Percentiles rank a stretch among this genome's conserved stretches.
phyloP scores from a whole-genome alignment of 2,113 vertebrate species.

The Ochotona curzoniae region DNA sequence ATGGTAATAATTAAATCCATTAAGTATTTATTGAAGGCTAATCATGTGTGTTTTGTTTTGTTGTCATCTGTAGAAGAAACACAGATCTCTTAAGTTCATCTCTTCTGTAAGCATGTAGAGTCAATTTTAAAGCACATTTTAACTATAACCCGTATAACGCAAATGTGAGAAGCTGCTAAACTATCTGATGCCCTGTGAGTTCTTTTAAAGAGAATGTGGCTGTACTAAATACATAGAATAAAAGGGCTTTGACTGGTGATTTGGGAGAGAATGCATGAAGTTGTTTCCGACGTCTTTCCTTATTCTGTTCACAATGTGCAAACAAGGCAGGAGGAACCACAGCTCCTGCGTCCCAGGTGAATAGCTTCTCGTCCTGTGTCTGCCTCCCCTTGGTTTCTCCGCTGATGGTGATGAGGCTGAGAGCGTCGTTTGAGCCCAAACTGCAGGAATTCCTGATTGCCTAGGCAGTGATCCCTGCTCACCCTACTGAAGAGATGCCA shows the following conservation, averaged over 20 bases:
- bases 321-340: neutral
- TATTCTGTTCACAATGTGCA: constrained; percentile 13
- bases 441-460: neutral
- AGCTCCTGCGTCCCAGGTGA: neutral
- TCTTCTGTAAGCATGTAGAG: neutral
- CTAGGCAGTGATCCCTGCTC: neutral
- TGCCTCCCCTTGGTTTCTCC: neutral
- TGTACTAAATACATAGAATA: neutral
- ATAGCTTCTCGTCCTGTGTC: neutral
- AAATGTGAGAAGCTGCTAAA: neutral
- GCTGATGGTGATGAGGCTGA: neutral
- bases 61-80: constrained; percentile 17
- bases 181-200: neutral
- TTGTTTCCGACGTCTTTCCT: constrained; percentile 19
- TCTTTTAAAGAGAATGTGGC: neutral
- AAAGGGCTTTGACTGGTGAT: neutral
- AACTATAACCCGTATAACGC: constrained; percentile 52
- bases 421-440: neutral
- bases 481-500: neutral
- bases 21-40: constrained; percentile 50
- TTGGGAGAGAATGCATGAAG: constrained; percentile 31
- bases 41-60: neutral
- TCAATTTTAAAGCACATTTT: neutral
- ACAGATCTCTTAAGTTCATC: neutral
- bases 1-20: constrained; percentile 35